These are phyloP conservation scores for Myopa tessellatipennis DNA, from an alignment of 2,888 invertebrate species.

Conservation along the genomic window DNA sequence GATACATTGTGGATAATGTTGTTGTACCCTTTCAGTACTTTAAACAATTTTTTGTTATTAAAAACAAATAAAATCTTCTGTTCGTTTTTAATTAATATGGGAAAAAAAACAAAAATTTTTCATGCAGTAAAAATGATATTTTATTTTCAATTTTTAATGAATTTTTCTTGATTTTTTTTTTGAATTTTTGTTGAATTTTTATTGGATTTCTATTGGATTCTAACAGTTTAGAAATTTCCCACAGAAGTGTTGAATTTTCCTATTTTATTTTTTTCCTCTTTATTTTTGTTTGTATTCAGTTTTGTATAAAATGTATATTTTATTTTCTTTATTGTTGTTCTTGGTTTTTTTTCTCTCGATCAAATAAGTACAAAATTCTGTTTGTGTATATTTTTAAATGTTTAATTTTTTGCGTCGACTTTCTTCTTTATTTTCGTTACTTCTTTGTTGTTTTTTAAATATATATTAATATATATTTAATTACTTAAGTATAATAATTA, in stretches of 20 bases:
- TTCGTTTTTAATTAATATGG: too few relatives aligned
- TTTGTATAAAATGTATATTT: not conserved
- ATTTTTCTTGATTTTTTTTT: not conserved
- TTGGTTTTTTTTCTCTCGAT: not conserved
- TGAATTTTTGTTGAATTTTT: slow-evolving; percentile 32
- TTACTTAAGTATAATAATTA: slow-evolving; percentile 34
- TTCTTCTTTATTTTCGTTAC: too few relatives aligned
- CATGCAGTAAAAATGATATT: not conserved
- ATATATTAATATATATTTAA: slow-evolving; percentile 49
- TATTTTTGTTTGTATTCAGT: not conserved
- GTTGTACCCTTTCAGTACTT: too few relatives aligned
- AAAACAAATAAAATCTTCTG: too few relatives aligned
- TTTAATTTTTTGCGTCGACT: too few relatives aligned
- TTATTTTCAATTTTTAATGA: not conserved
- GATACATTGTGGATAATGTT: slow-evolving; percentile 40
- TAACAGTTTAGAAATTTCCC: too few relatives aligned
- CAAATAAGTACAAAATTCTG: slow-evolving; percentile 40
- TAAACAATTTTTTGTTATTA: too few relatives aligned
- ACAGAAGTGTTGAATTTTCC: too few relatives aligned
- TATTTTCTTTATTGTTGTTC: not conserved
- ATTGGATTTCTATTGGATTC: too few relatives aligned
- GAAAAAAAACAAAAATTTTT: not conserved
- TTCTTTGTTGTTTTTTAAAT: slow-evolving; percentile 26
- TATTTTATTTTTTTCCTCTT: not conserved
- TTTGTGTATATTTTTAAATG: slow-evolving; percentile 31